Conservation (phyloP, 1,140 invertebrate genomes). For the Caerostris darwini region DNA sequence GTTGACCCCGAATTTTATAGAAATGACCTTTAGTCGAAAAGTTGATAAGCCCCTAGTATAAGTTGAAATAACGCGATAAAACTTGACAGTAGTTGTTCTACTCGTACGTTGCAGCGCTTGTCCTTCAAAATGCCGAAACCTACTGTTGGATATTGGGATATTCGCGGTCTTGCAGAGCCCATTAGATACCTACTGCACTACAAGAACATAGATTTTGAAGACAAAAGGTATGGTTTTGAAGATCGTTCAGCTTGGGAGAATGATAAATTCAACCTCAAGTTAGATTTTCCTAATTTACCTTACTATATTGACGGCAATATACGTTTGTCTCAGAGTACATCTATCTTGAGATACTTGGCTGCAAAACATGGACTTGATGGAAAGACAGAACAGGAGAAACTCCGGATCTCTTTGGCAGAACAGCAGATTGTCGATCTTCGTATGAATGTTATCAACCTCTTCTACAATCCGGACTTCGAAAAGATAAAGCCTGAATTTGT, state of each 20-base stretch:
- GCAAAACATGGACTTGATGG: constrained; percentile 80
- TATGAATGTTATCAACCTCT: constrained; percentile 80
- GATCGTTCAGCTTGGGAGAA: constrained; percentile 79
- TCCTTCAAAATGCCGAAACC: background rate
- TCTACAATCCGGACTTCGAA: constrained; percentile 76
- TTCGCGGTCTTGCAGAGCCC: constrained; percentile 87
- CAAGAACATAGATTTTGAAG: constrained; percentile 87
- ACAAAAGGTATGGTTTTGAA: constrained; percentile 82
- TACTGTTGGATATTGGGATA: constrained; percentile 86
- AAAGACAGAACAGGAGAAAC: constrained; percentile 81
- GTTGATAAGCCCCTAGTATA: too few relatives aligned
- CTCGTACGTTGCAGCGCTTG: too few relatives aligned
- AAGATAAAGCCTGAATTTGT: constrained; percentile 74
- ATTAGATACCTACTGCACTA: constrained; percentile 88
- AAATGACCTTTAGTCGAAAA: too few relatives aligned
- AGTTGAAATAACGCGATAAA: too few relatives aligned
- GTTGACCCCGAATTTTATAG: too few relatives aligned
- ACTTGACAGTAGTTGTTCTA: too few relatives aligned
- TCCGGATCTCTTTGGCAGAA: constrained; percentile 82
- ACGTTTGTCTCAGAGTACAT: constrained; percentile 82
- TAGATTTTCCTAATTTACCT: constrained; percentile 81
- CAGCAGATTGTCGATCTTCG: constrained; percentile 82
- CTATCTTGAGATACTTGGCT: constrained; percentile 84
- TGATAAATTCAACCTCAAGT: constrained; percentile 80
- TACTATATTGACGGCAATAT: constrained; percentile 79